Evolutionary conservation across 2,797 vertebrate species (phyloP).

Genomic region (Pteronotus mesoamericanus): DNA sequence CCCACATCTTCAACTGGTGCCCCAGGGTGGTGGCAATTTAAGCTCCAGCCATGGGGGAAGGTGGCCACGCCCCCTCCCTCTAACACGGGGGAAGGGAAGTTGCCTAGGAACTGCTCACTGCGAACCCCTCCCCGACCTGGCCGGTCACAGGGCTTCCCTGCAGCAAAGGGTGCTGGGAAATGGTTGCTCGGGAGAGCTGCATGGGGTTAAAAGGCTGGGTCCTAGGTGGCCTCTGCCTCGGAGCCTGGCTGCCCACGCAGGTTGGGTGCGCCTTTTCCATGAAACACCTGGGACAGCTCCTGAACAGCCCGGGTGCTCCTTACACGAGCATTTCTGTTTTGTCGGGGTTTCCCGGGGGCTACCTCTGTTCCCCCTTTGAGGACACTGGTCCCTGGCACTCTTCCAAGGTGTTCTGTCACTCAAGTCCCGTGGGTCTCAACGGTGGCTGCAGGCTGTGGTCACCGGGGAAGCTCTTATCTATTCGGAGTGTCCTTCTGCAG

Average conservation of each 20-base stretch:
- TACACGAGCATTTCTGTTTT: fast-evolving
- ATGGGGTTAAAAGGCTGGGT: fast-evolving
- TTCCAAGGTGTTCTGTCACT: not conserved
- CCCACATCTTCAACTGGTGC: not conserved
- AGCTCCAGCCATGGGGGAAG: not conserved
- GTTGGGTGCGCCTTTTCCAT: fast-evolving
- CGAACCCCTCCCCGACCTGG: fast-evolving
- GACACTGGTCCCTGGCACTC: fast-evolving
- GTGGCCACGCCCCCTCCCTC: too few relatives aligned
- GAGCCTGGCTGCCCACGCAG: fast-evolving
- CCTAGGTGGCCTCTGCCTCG: fast-evolving
- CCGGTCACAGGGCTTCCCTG: fast-evolving
- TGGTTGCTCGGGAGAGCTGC: not conserved
- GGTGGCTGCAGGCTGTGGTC: not conserved
- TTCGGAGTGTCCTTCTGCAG: not conserved
- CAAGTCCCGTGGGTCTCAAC: fast-evolving
- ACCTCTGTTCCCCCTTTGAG: not conserved
- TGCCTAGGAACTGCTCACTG: fast-evolving
- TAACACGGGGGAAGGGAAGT: not conserved
- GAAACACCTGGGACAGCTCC: not conserved
- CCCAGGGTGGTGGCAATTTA: not conserved
- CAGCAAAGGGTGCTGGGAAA: not conserved
- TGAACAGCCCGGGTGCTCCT: not conserved
- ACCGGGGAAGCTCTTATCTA: not conserved
- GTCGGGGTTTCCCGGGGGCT: fast-evolving